Evolutionary conservation across 1,140 invertebrate genomes (phyloP).

Genomic region (Cephus cinctus): DNA sequence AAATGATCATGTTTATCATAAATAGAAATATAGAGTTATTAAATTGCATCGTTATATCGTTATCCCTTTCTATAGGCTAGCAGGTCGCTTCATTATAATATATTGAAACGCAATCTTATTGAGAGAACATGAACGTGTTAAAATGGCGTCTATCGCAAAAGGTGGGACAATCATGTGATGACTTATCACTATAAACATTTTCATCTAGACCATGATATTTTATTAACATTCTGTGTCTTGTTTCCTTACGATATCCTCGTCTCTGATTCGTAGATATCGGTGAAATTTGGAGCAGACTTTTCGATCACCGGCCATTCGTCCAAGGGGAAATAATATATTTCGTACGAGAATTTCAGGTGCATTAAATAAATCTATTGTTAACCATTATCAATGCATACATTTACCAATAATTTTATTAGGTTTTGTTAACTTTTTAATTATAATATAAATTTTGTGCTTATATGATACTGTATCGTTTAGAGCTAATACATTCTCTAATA

Average conservation of each 20-base stretch:
- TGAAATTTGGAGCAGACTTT: conserved; percentile 78
- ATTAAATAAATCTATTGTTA: conserved; percentile 14
- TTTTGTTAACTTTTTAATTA: conserved; percentile 2
- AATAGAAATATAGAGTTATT: no score
- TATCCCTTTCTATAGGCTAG: no score
- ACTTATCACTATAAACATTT: conserved; percentile 5
- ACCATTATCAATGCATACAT: no score
- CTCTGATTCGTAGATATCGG: conserved; percentile 64
- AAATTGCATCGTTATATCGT: no score
- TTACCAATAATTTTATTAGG: conserved; percentile 15
- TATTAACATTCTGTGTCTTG: conserved; percentile 9
- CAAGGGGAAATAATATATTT: conserved; percentile 82
- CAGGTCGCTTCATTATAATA: no score
- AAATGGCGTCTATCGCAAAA: conserved; percentile 52
- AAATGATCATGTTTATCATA: no score
- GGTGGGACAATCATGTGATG: conserved; percentile 32
- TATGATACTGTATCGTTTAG: background rate
- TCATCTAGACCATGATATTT: conserved; percentile 10
- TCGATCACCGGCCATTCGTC: conserved; percentile 81
- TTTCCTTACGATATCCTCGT: conserved; percentile 20
- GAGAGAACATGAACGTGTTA: no score
- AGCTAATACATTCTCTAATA: background rate
- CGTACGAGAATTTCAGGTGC: conserved; percentile 81
- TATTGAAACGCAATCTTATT: no score
- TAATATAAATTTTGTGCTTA: conserved; percentile 1